phyloP scores from a whole-genome alignment of 2,113 vertebrate species.

The rat (Rattus norvegicus) region DNA sequence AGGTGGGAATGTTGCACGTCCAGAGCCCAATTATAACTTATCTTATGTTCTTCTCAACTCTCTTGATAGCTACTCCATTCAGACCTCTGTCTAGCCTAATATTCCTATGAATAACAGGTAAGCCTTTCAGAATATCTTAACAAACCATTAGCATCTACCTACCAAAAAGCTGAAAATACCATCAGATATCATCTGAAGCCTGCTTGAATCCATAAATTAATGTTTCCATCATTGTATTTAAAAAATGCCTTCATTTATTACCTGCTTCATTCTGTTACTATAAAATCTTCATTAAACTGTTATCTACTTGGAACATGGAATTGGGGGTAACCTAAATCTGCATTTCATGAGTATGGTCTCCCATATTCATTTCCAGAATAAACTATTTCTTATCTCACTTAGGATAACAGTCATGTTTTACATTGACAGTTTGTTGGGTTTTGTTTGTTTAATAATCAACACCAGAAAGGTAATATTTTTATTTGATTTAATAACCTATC shows the following conservation, averaged over 20 bases:
- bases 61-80: background rate
- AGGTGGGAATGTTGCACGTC: background rate
- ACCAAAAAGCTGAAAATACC: background rate
- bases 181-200: background rate
- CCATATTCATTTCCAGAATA: background rate
- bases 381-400: background rate
- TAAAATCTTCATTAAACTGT: background rate
- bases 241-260: background rate
- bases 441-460: background rate
- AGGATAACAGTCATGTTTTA: background rate
- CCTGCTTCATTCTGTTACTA: background rate
- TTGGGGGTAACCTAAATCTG: background rate
- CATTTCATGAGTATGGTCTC: background rate
- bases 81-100: background rate
- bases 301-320: background rate
- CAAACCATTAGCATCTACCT: background rate
- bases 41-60: background rate
- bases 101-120: background rate
- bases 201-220: background rate
- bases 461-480: background rate
- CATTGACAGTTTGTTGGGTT: background rate
- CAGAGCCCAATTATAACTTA: background rate
- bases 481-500: background rate
- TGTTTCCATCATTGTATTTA: too few relatives aligned
- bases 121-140: background rate